Evolutionary conservation across 2,888 invertebrate genomes (phyloP).

Genomic region (Aphrophora alni): DNA sequence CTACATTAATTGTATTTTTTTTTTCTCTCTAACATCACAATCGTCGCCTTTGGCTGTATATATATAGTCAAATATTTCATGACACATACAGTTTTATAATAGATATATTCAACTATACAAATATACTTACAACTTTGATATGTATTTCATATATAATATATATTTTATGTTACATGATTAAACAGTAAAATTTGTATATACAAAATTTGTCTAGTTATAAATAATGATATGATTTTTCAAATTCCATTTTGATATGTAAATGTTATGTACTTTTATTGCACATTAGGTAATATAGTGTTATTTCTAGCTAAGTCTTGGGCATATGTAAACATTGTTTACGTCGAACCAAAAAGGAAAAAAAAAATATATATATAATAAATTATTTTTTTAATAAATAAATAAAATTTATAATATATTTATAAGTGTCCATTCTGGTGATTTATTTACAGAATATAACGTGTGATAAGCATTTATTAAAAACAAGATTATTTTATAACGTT

Average conservation of each 20-base stretch:
- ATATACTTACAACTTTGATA: slow-evolving; percentile 36
- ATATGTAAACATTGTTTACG: no score
- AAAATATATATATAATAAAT: no score
- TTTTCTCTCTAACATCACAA: not conserved
- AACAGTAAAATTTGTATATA: not conserved
- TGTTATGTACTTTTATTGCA: no score
- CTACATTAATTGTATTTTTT: not conserved
- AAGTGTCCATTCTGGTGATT: no score
- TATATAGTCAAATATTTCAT: not conserved
- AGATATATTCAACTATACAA: slow-evolving; percentile 19
- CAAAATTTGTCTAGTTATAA: not conserved
- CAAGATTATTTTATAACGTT: no score
- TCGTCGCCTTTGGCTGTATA: not conserved
- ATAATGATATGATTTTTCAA: not conserved
- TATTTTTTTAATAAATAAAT: no score
- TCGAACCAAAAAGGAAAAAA: no score
- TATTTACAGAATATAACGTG: no score
- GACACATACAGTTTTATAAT: not conserved
- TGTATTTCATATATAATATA: slow-evolving; percentile 32
- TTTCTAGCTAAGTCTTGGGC: no score
- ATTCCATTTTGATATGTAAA: not conserved
- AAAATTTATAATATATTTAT: no score
- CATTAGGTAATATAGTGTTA: no score
- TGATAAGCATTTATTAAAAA: no score
- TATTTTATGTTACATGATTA: not conserved